Evolutionary conservation across 1,140 invertebrate species (phyloP).

Genomic region (Bombus impatiens): DNA sequence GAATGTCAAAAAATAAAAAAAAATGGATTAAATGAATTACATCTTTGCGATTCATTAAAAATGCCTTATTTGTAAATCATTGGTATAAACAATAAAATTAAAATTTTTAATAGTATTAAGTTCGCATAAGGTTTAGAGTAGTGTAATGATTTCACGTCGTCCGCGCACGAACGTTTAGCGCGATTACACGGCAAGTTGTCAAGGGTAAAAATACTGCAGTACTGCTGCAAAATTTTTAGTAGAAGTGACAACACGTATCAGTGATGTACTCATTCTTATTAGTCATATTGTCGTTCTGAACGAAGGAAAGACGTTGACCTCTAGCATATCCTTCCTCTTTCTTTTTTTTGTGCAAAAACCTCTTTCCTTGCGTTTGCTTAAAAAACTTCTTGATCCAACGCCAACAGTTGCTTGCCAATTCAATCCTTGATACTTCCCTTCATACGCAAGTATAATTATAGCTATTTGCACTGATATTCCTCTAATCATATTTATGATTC

Average conservation of each 20-base stretch:
- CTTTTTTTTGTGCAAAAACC: background rate
- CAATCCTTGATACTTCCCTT: background rate
- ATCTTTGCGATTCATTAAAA: too few species aligned
- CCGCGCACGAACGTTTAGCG: slow-evolving; percentile 50
- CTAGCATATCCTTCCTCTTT: background rate
- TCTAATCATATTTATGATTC: background rate
- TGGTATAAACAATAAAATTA: background rate
- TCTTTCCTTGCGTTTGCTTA: background rate
- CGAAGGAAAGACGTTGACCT: slow-evolving; percentile 27
- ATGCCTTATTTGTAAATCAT: background rate
- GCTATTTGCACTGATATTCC: background rate
- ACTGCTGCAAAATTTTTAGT: slow-evolving; percentile 47
- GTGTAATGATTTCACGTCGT: slow-evolving; percentile 44
- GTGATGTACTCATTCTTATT: background rate
- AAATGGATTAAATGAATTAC: background rate
- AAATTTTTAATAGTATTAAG: slow-evolving; percentile 32
- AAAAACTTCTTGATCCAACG: background rate
- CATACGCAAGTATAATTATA: too few species aligned
- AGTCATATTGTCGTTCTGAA: slow-evolving; percentile 18
- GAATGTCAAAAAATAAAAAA: background rate
- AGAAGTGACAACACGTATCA: slow-evolving; percentile 7
- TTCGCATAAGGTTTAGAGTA: slow-evolving; percentile 31
- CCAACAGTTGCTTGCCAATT: background rate
- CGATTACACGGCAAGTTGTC: slow-evolving; percentile 55
- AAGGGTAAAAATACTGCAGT: slow-evolving; percentile 64